Evolutionary conservation across 2,888 invertebrate genomes (phyloP), one percentile per base, ranked within the genome.

Genomic region (Physocephala rufipes): DNA sequence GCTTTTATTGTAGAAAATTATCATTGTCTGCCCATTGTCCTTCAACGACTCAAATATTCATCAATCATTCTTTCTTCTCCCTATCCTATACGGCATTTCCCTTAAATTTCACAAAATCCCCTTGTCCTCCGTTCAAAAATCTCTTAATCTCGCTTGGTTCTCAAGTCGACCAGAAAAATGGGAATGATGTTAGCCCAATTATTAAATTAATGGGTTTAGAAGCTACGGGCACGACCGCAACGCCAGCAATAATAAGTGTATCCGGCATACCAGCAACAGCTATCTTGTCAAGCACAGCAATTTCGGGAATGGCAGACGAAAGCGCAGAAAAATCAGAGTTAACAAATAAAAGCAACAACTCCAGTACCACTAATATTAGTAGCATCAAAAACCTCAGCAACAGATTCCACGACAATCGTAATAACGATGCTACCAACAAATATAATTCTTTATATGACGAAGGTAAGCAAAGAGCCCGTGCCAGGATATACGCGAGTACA

Each of bases 321-420:
- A 68, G 30, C 51, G 21, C 67, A 45, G 62, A 71, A 63, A 61
- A 45, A 55, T 49, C 43, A n/a, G n/a, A n/a, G n/a, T n/a, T n/a
- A n/a, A n/a, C n/a, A n/a, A n/a, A n/a, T n/a, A 28, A 28, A 36
- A 30, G 66, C 51, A 61, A 36, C 61, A 68, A 61, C 12, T 4
- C 26, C 69, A 28, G 28, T 2, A 15, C 30, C n/a, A 28, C 2
- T 67, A 72, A 61, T 49, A 70, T 19, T 71, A 76, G 63, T 70
- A 74, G 65, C 69, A 72, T 55, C 71, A 67, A 70, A 71, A 75
- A 53, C 71, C 74, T 71, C 71, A 79, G 76, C 76, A 79, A 78
- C 76, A 79, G 76, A 76, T 80, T 79, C 75, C 83, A 85, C 78
- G 82, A 82, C 71, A 82, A 82, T 80, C 81, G 80, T 72, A 82